Conservation (phyloP, 1,140 invertebrate species). For the Formica exsecta region DNA sequence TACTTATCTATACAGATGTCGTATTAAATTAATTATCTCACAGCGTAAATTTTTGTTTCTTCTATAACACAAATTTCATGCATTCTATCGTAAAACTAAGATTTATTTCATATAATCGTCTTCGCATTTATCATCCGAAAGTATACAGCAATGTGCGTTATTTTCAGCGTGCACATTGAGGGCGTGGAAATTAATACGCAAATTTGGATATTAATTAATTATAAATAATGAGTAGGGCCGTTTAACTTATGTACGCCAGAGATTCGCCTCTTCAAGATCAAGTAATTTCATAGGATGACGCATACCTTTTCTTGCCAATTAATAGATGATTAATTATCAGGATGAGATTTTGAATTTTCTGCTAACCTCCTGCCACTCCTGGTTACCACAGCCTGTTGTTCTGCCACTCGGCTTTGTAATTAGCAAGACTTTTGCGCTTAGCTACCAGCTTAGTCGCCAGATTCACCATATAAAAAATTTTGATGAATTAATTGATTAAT, state of each 20-base stretch:
- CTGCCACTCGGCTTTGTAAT: slow-evolving; percentile 70
- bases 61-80: slow-evolving; percentile 43
- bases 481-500: slow-evolving; percentile 49
- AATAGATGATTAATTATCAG: slow-evolving; percentile 83
- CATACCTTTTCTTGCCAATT: slow-evolving; percentile 83
- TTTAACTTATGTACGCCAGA: slow-evolving; percentile 68
- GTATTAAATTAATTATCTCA: slow-evolving; percentile 52
- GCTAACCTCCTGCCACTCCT: slow-evolving; percentile 53
- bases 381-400: slow-evolving; percentile 68
- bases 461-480: slow-evolving; percentile 41
- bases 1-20: slow-evolving; percentile 1
- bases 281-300: slow-evolving; percentile 79
- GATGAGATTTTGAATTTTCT: slow-evolving; percentile 81
- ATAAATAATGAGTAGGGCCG: slow-evolving; percentile 77
- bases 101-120: slow-evolving; percentile 36
- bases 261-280: slow-evolving; percentile 73
- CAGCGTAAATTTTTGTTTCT: slow-evolving; percentile 54
- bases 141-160: slow-evolving; percentile 41
- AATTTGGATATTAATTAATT: slow-evolving; percentile 80
- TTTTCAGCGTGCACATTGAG: slow-evolving; percentile 56
- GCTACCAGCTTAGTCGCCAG: slow-evolving; percentile 15
- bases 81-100: slow-evolving; percentile 42
- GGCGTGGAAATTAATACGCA: slow-evolving; percentile 73
- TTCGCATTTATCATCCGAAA: slow-evolving; percentile 55
- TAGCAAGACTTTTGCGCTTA: slow-evolving; percentile 47